Conservation (phyloP, 2,113 vertebrate genomes). For the Hirundichthys speculiger region DNA sequence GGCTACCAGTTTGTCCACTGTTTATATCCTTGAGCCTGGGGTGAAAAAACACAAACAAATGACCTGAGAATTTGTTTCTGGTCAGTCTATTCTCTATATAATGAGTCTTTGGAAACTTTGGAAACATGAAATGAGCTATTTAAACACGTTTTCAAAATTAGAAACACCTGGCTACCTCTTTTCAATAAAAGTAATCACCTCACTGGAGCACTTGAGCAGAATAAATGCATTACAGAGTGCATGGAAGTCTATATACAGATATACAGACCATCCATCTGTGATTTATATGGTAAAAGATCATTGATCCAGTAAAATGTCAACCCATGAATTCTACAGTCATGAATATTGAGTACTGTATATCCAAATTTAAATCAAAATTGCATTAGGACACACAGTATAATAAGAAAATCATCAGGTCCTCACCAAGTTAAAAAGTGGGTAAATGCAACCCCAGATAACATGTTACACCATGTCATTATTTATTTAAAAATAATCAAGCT, state of each 20-base stretch:
- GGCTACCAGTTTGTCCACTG: no score
- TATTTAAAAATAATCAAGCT: no score
- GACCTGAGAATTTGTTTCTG: background rate
- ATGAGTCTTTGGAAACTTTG: background rate
- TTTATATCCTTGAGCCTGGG: no score
- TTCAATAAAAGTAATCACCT: background rate
- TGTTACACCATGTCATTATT: no score
- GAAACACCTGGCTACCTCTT: background rate
- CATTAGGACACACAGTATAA: no score
- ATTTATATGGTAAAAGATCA: conserved; percentile 1
- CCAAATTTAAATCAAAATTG: no score
- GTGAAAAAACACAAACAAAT: background rate
- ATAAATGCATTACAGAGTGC: background rate
- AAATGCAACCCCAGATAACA: no score
- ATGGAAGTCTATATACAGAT: background rate
- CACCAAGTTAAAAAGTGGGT: no score
- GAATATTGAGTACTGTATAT: no score
- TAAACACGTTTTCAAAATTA: background rate
- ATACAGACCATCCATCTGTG: background rate
- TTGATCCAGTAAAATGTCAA: background rate
- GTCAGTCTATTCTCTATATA: background rate
- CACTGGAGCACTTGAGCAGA: background rate
- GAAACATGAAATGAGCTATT: background rate
- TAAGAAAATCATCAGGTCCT: no score
- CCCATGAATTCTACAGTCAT: background rate